Base-by-base conservation (phyloP, 1,140 invertebrate species). In the Heliconius himera region DNA sequence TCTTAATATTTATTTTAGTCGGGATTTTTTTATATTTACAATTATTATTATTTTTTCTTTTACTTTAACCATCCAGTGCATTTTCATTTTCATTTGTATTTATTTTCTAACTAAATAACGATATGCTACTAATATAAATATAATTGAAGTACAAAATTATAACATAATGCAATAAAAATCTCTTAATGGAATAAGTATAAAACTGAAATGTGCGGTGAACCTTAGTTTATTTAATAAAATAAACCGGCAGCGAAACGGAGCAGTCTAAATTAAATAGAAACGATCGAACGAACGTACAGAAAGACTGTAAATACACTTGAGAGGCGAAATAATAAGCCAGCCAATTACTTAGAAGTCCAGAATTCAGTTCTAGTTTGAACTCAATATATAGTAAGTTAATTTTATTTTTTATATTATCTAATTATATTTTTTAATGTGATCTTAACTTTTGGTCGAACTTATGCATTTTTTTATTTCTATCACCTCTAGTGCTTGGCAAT, bases 231-330 rank as follows among this genome's bases (percentile, higher is more conserved):
- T 79, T 77, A 84, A 82, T 84, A 82, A 82, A 82, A 78, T 66
- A 41, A 33, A 54, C 51, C 79, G 33, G 60, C 13, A 71, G 75
- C 76, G 83, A 83, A 82, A 83, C 83, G 49, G 82, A 81, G 33
- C 60, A 51, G 49, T 74, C 76, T 70, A 79, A 86, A 86, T 86
- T 86, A 81, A 84, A 86, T 86, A 77, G 70, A 66, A 76, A 13
- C 78, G 74, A 84, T 82, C 80, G 73, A 60, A 60, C 78, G 78
- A 84, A 66, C 73, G 76, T 76, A 74, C 78, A 83, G 51, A 79
- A 66, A 79, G 51, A 78, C 73, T 74, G 51, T 78, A 78, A 76
- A 74, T 77, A 77, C 76, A 76, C 74, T 66, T 66, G 60, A 76
- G 74, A 41, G 36, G 38, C 66, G 74, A 76, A 76, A 76, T 76